phyloP scores from a whole-genome alignment of 2,113 vertebrate species.

The Centropus unirufus region DNA sequence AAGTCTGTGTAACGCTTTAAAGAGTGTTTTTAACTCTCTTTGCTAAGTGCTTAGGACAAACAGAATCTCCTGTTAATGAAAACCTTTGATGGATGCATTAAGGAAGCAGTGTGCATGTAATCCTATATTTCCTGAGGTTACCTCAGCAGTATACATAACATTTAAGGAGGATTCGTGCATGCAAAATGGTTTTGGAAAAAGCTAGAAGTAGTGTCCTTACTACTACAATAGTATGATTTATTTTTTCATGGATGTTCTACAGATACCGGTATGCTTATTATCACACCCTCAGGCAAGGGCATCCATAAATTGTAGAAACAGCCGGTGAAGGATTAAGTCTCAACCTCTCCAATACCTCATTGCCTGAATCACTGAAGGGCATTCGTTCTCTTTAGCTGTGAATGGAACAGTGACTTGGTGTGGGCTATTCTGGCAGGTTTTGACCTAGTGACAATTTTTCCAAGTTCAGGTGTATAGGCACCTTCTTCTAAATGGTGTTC shows the following conservation, averaged over 20 bases:
- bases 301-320: slow-evolving; percentile 5
- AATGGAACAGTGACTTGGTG: background rate
- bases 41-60: slow-evolving; percentile 34
- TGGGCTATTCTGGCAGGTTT: background rate
- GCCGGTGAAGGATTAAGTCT: background rate
- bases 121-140: slow-evolving; percentile 54
- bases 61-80: slow-evolving; percentile 36
- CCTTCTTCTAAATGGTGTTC: background rate
- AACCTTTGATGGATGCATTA: slow-evolving; percentile 58
- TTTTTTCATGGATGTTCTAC: background rate
- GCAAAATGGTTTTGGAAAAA: background rate
- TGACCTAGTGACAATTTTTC: background rate
- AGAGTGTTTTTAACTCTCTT: slow-evolving; percentile 30
- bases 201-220: background rate
- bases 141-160: background rate
- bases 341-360: background rate
- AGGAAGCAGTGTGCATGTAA: slow-evolving; percentile 29
- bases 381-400: slow-evolving; percentile 10
- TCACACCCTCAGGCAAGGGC: background rate
- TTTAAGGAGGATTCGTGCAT: background rate
- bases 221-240: background rate
- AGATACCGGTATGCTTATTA: background rate
- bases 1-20: background rate
- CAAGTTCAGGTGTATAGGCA: background rate
- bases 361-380: background rate